phyloP scores from a whole-genome alignment of 2,888 invertebrate species.

The Cerastis leucographa region DNA sequence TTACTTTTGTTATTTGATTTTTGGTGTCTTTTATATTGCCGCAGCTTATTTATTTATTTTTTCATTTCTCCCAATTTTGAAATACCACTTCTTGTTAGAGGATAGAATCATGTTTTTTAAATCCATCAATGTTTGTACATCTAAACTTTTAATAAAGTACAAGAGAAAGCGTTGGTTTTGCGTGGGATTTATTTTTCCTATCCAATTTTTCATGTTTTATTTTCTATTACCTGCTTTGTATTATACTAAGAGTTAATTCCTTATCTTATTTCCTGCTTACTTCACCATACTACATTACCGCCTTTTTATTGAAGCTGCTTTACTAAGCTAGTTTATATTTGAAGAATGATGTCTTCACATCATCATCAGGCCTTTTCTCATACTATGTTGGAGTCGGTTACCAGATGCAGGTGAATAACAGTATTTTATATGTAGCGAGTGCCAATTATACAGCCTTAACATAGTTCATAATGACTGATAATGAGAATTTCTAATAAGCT shows the following conservation, averaged over 20 bases:
- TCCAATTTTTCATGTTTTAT: constrained; percentile 40
- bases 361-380: too few relatives aligned
- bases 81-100: neutral
- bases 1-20: neutral
- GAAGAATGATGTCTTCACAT: too few relatives aligned
- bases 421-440: too few relatives aligned
- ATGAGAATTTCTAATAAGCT: neutral
- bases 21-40: too few relatives aligned
- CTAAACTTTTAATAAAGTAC: constrained; percentile 13
- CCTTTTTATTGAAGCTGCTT: constrained; percentile 20
- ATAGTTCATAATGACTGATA: neutral
- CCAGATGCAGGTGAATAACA: too few relatives aligned
- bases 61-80: neutral
- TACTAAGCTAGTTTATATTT: neutral
- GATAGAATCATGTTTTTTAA: neutral
- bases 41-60: too few relatives aligned
- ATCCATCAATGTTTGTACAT: neutral
- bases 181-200: constrained; percentile 5
- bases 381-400: too few relatives aligned
- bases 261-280: constrained; percentile 55
- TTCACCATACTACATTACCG: neutral
- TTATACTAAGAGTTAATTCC: constrained; percentile 58
- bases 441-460: neutral
- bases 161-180: constrained; percentile 7
- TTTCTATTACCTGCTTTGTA: constrained; percentile 39